These are phyloP conservation scores for Clanis bilineata DNA, from an alignment of 2,888 invertebrate genomes.

Conservation along the genomic window DNA sequence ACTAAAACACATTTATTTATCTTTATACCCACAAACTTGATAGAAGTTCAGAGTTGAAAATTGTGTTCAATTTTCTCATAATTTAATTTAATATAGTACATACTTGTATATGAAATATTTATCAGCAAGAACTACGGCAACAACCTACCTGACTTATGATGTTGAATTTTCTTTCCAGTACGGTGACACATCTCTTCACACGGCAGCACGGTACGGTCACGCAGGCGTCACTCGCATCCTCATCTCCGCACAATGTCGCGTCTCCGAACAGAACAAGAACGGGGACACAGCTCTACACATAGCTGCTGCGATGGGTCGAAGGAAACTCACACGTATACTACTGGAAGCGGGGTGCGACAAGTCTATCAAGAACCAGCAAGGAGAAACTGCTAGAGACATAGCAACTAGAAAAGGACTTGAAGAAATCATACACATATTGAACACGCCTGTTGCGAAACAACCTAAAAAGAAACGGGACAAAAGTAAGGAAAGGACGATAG, in stretches of 20 bases:
- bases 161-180: slow-evolving; percentile 84
- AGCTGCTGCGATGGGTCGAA: slow-evolving; percentile 95
- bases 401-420: slow-evolving; percentile 92
- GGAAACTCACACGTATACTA: slow-evolving; percentile 94
- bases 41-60: too few species aligned
- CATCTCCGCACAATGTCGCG: slow-evolving; percentile 93
- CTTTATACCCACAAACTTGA: too few species aligned
- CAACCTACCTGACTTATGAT: too few species aligned
- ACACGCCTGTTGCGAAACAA: slow-evolving; percentile 77
- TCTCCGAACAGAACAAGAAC: slow-evolving; percentile 96
- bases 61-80: too few species aligned
- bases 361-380: slow-evolving; percentile 89
- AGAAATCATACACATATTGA: slow-evolving; percentile 91
- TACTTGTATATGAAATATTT: too few species aligned
- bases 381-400: slow-evolving; percentile 94
- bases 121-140: too few species aligned
- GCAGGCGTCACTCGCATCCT: slow-evolving; percentile 97
- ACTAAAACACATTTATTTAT: too few species aligned
- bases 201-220: slow-evolving; percentile 97
- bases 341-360: slow-evolving; percentile 91
- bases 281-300: slow-evolving; percentile 97
- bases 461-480: slow-evolving; percentile 73
- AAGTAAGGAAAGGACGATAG: slow-evolving; percentile 79
- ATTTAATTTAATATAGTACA: too few species aligned
- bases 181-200: slow-evolving; percentile 97